Conservation (phyloP, 2,797 vertebrate species). For the Cossypha dichroa region DNA sequence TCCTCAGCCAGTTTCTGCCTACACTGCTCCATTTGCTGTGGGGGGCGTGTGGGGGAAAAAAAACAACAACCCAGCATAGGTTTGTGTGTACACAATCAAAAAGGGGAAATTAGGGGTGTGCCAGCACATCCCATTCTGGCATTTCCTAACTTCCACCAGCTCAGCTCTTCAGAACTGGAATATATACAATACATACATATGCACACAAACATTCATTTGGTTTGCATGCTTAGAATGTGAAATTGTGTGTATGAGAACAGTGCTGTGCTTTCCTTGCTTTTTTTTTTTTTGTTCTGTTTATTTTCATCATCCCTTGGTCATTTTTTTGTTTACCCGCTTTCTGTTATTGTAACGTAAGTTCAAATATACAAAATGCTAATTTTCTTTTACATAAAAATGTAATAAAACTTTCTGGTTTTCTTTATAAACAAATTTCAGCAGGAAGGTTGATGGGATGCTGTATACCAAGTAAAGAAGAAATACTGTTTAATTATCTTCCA, state of each 20-base stretch:
- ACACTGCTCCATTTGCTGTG: conserved; percentile 47
- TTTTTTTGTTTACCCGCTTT: conserved; percentile 42
- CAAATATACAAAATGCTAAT: conserved; percentile 36
- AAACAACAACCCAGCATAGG: background rate
- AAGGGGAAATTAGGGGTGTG: background rate
- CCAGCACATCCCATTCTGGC: background rate
- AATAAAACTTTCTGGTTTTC: conserved; percentile 53
- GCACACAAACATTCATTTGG: background rate
- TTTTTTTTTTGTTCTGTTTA: background rate
- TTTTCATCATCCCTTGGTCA: conserved; percentile 12
- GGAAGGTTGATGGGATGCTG: conserved; percentile 44
- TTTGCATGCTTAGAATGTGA: conserved; percentile 16
- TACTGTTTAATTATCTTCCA: conserved; percentile 70
- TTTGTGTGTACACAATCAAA: background rate
- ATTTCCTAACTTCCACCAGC: background rate
- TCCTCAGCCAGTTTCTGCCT: conserved; percentile 44
- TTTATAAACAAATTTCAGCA: conserved; percentile 61
- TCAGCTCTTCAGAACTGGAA: background rate
- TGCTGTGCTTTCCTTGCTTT: background rate
- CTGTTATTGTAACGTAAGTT: conserved; percentile 21
- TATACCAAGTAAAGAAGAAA: conserved; percentile 67
- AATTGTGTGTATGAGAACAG: background rate
- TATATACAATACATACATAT: background rate
- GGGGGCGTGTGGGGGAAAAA: background rate
- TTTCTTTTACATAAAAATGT: conserved; percentile 60